Evolutionary conservation across 1,140 invertebrate genomes (phyloP).

Genomic region (Belonocnema kinseyi): DNA sequence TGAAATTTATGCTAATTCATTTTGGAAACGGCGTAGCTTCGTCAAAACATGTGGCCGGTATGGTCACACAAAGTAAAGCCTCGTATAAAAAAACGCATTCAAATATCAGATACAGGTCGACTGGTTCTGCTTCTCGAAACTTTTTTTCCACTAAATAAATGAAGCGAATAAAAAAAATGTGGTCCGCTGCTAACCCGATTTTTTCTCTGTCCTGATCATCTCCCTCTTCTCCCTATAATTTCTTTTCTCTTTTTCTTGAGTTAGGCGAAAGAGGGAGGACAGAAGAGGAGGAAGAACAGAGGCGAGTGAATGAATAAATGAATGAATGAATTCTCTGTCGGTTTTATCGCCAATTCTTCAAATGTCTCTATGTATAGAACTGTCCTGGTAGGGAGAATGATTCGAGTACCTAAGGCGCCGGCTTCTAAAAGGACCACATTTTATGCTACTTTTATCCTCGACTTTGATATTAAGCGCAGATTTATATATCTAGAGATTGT

Average conservation of each 20-base stretch:
- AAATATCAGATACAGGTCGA: slow-evolving; percentile 9
- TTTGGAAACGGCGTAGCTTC: slow-evolving; percentile 19
- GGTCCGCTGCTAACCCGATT: slow-evolving; percentile 2
- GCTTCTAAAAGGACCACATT: slow-evolving; percentile 36
- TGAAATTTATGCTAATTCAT: slow-evolving; percentile 30
- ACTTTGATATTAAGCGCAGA: slow-evolving; percentile 23
- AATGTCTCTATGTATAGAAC: slow-evolving; percentile 61
- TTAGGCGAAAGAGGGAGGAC: slow-evolving; percentile 17
- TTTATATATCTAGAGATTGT: slow-evolving; percentile 13
- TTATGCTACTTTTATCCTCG: slow-evolving; percentile 22
- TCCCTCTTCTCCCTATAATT: not conserved
- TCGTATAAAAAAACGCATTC: not conserved
- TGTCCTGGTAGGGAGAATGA: slow-evolving; percentile 45
- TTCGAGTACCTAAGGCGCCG: slow-evolving; percentile 43
- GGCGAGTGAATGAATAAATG: slow-evolving; percentile 53
- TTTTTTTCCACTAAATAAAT: slow-evolving; percentile 15
- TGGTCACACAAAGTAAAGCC: slow-evolving; percentile 18
- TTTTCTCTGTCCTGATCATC: not conserved
- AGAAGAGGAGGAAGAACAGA: slow-evolving; percentile 28
- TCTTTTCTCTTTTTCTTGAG: slow-evolving; percentile 26
- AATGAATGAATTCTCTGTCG: slow-evolving; percentile 72
- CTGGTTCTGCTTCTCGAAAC: slow-evolving; percentile 20
- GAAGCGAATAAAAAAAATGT: slow-evolving; percentile 17
- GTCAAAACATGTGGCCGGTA: slow-evolving; percentile 19
- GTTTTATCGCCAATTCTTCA: slow-evolving; percentile 63